Evolutionary conservation across 2,113 vertebrate species (phyloP).

Genomic region (Lycaon pictus): DNA sequence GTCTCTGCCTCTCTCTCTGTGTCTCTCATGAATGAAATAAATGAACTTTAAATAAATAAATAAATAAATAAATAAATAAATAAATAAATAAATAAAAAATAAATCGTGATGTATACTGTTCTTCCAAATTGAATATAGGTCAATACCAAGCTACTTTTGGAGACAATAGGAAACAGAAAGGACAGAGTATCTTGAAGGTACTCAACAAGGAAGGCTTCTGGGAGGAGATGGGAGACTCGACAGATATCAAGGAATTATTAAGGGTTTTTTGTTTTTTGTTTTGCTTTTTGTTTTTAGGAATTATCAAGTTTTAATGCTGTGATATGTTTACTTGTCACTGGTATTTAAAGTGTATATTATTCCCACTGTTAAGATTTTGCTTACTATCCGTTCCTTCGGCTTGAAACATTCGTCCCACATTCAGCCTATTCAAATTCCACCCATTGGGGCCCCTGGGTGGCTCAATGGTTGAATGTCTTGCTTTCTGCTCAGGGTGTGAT

Average conservation of each 20-base stretch:
- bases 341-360: not conserved
- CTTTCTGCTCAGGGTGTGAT: no score
- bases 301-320: not conserved
- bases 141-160: constrained; percentile 8
- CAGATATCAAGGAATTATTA: not conserved
- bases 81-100: not conserved
- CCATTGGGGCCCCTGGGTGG: not conserved
- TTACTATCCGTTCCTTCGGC: not conserved
- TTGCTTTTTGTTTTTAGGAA: not conserved
- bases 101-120: not conserved
- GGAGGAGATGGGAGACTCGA: not conserved
- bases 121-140: not conserved
- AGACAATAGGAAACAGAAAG: not conserved
- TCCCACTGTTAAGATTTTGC: not conserved
- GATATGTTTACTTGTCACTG: not conserved
- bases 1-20: no score
- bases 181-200: not conserved
- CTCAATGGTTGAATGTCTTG: no score
- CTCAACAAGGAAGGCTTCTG: not conserved
- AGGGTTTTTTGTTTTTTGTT: not conserved
- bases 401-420: not conserved
- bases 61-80: no score
- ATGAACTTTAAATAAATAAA: no score
- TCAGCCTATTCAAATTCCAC: not conserved
- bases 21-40: no score